Evolutionary conservation across 1,140 invertebrate genomes (phyloP).

Genomic region (Platorchestia sp.): DNA sequence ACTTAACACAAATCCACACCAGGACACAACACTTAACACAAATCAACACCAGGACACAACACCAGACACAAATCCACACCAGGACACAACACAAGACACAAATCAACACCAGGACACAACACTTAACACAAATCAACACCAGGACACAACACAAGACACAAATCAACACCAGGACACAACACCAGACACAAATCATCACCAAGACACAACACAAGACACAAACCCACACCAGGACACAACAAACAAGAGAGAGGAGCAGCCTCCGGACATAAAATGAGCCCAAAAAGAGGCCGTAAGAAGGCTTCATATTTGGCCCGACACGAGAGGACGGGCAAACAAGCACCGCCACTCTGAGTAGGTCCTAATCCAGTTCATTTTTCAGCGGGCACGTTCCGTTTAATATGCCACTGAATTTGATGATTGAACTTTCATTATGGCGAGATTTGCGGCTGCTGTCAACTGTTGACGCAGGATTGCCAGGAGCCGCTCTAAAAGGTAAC

Average conservation of each 20-base stretch:
- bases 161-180: background rate
- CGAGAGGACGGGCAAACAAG: background rate
- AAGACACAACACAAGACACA: too few relatives aligned
- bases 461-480: background rate
- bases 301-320: slow-evolving; percentile 3
- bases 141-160: too few relatives aligned
- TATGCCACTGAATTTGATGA: slow-evolving; percentile 50
- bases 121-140: too few relatives aligned
- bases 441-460: slow-evolving; percentile 42
- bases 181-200: too few relatives aligned
- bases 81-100: too few relatives aligned
- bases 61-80: too few relatives aligned
- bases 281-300: background rate
- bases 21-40: background rate
- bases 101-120: too few relatives aligned
- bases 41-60: too few relatives aligned
- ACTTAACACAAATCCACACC: background rate
- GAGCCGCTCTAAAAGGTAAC: slow-evolving; percentile 50
- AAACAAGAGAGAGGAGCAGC: background rate
- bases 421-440: slow-evolving; percentile 41
- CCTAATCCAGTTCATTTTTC: slow-evolving; percentile 41
- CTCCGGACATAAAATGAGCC: background rate
- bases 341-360: too few relatives aligned
- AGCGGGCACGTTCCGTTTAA: slow-evolving; percentile 40
- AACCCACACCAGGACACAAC: too few relatives aligned